Conservation (phyloP, 2,888 invertebrate species). For the Zygaena filipendulae region DNA sequence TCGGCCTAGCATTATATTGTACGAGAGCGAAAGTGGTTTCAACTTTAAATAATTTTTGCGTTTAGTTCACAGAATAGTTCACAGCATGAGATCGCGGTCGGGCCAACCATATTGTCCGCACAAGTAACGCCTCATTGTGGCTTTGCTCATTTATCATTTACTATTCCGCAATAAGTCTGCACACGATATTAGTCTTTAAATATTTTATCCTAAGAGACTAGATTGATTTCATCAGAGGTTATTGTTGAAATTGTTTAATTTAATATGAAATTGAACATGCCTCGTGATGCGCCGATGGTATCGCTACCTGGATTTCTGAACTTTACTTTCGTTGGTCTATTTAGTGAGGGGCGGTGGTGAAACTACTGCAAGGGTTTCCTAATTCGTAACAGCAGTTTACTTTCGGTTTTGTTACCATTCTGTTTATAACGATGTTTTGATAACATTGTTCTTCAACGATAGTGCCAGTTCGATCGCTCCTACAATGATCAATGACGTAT, state of each 20-base stretch:
- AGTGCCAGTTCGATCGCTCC: no score
- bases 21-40: constrained; percentile 52
- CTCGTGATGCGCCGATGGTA: constrained; percentile 20
- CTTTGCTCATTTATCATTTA: constrained; percentile 5
- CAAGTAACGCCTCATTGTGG: constrained; percentile 11
- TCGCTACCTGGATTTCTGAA: constrained; percentile 20
- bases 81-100: constrained; percentile 35
- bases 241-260: background rate
- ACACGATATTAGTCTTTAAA: no score
- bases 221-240: background rate
- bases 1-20: no score
- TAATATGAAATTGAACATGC: no score
- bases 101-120: constrained; percentile 18
- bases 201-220: no score
- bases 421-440: no score
- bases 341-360: constrained; percentile 21
- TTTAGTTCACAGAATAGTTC: constrained; percentile 30
- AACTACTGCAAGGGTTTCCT: constrained; percentile 18
- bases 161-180: background rate
- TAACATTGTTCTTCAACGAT: no score
- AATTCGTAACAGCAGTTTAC: constrained; percentile 19
- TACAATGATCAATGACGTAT: no score
- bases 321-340: constrained; percentile 24
- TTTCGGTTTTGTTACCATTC: constrained; percentile 25
- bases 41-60: constrained; percentile 54